phyloP scores from a whole-genome alignment of 1,140 invertebrate species.

The Episyrphus balteatus region DNA sequence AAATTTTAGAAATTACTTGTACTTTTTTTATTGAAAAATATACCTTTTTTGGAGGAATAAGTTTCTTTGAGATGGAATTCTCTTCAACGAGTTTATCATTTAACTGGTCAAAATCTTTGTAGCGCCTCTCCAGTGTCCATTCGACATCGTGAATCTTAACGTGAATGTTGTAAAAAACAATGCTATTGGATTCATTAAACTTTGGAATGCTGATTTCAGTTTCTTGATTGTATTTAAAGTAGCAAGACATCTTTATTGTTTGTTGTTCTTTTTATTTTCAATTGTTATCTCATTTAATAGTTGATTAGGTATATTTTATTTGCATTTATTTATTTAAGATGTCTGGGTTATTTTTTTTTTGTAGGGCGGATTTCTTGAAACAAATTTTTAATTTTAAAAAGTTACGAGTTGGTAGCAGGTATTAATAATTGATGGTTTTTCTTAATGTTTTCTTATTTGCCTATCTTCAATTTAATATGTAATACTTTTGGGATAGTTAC shows the following conservation, averaged over 20 bases:
- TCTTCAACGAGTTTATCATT: slow-evolving; percentile 70
- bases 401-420: no score
- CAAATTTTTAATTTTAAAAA: no score
- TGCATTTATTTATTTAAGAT: no score
- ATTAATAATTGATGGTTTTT: no score
- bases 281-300: no score
- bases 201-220: slow-evolving; percentile 48
- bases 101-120: slow-evolving; percentile 79
- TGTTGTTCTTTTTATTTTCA: neutral
- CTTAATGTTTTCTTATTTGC: no score
- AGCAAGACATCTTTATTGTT: slow-evolving; percentile 46
- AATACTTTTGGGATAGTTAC: no score
- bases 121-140: slow-evolving; percentile 76
- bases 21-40: slow-evolving; percentile 15
- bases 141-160: slow-evolving; percentile 55
- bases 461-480: no score
- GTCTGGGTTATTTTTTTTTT: no score
- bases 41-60: slow-evolving; percentile 84
- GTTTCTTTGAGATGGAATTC: slow-evolving; percentile 67
- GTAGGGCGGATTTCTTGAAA: no score
- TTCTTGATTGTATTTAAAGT: slow-evolving; percentile 46
- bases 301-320: no score
- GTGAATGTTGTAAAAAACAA: slow-evolving; percentile 58
- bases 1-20: no score
- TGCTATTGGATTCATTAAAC: slow-evolving; percentile 41